phyloP scores from a whole-genome alignment of 1,140 invertebrate genomes.

The Drosophila littoralis region DNA sequence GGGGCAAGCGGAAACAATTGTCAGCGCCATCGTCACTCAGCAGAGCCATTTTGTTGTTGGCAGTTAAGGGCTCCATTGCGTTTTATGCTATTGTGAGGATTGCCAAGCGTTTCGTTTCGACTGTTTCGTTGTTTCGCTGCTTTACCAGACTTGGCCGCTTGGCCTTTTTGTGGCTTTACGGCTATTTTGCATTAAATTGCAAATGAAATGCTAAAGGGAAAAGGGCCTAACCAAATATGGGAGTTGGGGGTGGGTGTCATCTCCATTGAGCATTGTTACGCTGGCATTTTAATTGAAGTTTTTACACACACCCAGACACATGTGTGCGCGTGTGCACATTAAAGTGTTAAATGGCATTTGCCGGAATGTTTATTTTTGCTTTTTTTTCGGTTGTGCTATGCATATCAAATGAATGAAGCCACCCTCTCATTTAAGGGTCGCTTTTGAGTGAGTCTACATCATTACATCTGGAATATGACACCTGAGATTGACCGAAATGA shows the following conservation, averaged over 20 bases:
- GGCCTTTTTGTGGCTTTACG: constrained; percentile 63
- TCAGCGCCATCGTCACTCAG: constrained; percentile 57
- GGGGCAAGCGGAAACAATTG: constrained; percentile 52
- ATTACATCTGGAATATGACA: constrained; percentile 61
- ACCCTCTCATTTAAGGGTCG: constrained; percentile 14
- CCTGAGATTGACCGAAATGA: constrained; percentile 53
- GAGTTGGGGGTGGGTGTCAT: constrained; percentile 8
- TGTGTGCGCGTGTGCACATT: constrained; percentile 40
- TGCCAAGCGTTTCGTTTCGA: constrained; percentile 48
- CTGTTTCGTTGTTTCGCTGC: constrained; percentile 26
- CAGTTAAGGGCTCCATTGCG: constrained; percentile 66
- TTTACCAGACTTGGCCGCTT: constrained; percentile 31
- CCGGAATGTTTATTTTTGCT: constrained; percentile 25
- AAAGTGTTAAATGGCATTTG: constrained; percentile 64
- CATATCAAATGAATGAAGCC: constrained; percentile 56
- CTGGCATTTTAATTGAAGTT: constrained; percentile 69
- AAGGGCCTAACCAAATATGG: constrained; percentile 5
- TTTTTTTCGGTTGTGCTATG: constrained; percentile 31
- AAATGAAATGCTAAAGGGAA: constrained; percentile 45
- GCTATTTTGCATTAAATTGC: constrained; percentile 69
- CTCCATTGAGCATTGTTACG: constrained; percentile 58
- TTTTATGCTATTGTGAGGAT: constrained; percentile 60
- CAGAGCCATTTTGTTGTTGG: constrained; percentile 43
- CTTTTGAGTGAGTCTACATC: constrained; percentile 31
- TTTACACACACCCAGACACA: constrained; percentile 25